These are phyloP conservation scores for Trididemnum miniatum DNA, from an alignment of 23 tunicate genomes.

Conservation along the genomic window DNA sequence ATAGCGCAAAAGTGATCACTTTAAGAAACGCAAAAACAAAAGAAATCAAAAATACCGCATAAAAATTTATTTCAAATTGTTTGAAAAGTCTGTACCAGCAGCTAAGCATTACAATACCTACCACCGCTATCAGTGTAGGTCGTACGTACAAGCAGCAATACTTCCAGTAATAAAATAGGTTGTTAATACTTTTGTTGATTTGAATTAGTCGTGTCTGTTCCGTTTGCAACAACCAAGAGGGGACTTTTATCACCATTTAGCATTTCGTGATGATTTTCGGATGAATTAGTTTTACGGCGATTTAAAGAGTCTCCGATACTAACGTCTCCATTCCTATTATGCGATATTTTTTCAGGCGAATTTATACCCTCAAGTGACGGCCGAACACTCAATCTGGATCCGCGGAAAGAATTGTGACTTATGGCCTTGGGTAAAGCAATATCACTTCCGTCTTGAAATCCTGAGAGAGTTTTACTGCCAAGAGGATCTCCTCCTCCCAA, in stretches of 20 bases:
- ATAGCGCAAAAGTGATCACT: too few relatives aligned
- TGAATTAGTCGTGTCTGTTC: not conserved
- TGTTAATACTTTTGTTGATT: not conserved
- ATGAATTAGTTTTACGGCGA: not conserved
- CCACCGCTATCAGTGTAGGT: too few relatives aligned
- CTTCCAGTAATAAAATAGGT: too few relatives aligned
- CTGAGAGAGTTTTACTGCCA: not conserved
- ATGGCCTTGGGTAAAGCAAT: not conserved
- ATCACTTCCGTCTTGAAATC: slow-evolving; percentile 3
- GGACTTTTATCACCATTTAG: not conserved
- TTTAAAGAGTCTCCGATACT: not conserved
- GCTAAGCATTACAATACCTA: too few relatives aligned
- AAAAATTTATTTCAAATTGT: too few relatives aligned
- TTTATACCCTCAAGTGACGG: slow-evolving; percentile 33
- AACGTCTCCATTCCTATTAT: not conserved
- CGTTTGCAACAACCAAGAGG: slow-evolving; percentile 20
- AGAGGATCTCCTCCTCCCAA: slow-evolving; percentile 47
- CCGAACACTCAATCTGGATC: slow-evolving; percentile 4
- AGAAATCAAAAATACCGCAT: too few relatives aligned
- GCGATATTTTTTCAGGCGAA: not conserved
- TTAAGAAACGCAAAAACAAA: too few relatives aligned
- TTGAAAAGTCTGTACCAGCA: too few relatives aligned
- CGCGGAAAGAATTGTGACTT: slow-evolving; percentile 41
- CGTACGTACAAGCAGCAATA: too few relatives aligned
- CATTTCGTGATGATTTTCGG: not conserved